Evolutionary conservation across 2,113 vertebrate genomes (phyloP), one percentile per base, ranked within the genome.

Genomic region (Scophthalmus maximus): DNA sequence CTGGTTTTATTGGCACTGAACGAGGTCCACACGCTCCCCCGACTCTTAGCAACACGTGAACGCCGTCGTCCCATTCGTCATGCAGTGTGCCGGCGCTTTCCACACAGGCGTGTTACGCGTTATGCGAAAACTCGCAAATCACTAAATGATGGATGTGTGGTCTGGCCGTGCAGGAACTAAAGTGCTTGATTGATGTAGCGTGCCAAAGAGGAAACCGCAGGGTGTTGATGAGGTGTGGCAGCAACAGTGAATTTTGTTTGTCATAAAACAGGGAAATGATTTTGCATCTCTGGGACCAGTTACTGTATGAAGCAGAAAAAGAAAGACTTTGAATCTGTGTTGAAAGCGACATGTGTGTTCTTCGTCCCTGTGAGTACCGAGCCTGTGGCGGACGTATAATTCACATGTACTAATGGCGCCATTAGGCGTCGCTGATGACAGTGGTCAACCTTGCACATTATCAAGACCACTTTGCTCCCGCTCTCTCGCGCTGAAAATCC

Each of bases 211-310:
- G 46, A 61, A 65, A 36, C 81, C 49, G 76, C 30, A 18, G 79
- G 83, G 68, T 69, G 83, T 79, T 88, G 86, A 88, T 67, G 68
- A 84, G 62, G 70, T 81, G 74, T 72, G 76, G 68, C 86, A 49
- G 53, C 71, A 82, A 51, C 71, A n/a, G 34, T 57, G 47, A 60
- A 40, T 72, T 68, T 55, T 69, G 77, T 79, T 32, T 86, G 78
- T 72, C 42, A 49, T 64, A 71, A 78, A 86, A 75, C 51, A 73
- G 42, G 70, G 76, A 34, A 42, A 59, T 55, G 52, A 22, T 14
- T 78, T 9, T 52, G 23, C n/a, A 25, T 51, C 50, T 18, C 20
- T 8, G 18, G 18, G 17, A n/a, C 42, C 42, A 44, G 6, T 4
- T 6, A 42, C 40, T 42, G 40, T 42, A n/a, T 2, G 18, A 44